Percentiles rank a stretch among this genome's conserved stretches.
Evolutionary conservation across 1,140 invertebrate genomes (phyloP).

Genomic region (Chrysopa pallens): DNA sequence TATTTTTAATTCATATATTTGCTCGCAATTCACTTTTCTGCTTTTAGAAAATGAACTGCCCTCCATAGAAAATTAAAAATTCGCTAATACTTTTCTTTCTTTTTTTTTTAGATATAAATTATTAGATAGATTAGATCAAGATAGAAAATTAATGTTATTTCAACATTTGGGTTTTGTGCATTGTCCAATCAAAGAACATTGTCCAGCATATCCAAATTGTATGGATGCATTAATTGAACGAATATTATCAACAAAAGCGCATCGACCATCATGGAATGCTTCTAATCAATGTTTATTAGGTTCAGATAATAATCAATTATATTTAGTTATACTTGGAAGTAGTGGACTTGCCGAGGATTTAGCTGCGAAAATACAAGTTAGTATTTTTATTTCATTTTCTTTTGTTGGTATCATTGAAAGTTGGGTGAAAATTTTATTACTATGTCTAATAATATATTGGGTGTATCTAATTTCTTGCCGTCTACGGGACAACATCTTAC

Average conservation of each 20-base stretch:
- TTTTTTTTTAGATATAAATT: conserved; percentile 61
- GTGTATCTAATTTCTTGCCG: no score
- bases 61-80: neutral
- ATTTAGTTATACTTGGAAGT: conserved; percentile 55
- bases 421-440: no score
- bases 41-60: neutral
- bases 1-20: no score
- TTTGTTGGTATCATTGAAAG: no score
- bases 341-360: conserved; percentile 63
- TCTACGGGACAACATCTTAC: no score
- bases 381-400: conserved; percentile 12
- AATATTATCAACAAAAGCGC: conserved; percentile 49
- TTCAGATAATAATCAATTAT: conserved; percentile 49
- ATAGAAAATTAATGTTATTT: conserved; percentile 82
- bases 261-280: conserved; percentile 46
- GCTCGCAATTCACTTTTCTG: neutral
- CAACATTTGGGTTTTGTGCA: conserved; percentile 93
- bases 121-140: conserved; percentile 82
- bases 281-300: conserved; percentile 46
- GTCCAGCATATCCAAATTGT: conserved; percentile 77
- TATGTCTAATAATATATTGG: no score
- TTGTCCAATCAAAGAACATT: conserved; percentile 84
- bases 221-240: conserved; percentile 72
- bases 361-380: conserved; percentile 55
- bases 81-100: neutral